Percentiles rank a stretch among this genome's conserved stretches.
These are phyloP conservation scores for Syrista parreyssii DNA, from an alignment of 2,888 invertebrate species.

Conservation along the genomic window DNA sequence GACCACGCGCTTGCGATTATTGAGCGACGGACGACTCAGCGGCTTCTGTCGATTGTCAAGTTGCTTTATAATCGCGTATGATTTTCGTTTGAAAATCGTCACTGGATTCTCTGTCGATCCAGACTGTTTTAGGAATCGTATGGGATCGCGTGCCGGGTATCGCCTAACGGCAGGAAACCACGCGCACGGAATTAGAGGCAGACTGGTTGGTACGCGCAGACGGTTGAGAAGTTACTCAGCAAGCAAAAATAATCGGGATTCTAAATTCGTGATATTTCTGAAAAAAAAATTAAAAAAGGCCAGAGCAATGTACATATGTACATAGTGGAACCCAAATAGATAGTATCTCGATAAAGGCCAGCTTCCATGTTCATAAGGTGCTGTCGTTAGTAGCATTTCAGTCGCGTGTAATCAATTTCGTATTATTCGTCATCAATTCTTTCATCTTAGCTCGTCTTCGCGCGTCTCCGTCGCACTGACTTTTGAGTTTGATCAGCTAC, in stretches of 20 bases:
- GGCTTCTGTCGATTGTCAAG: not conserved
- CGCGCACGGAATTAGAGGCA: not conserved
- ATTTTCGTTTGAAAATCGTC: not conserved
- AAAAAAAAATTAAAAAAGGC: no score
- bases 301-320: no score
- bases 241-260: slow-evolving; percentile 4
- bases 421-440: not conserved
- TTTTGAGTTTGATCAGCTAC: not conserved
- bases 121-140: no score
- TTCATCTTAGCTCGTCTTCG: not conserved
- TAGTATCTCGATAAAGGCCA: not conserved
- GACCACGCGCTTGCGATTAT: not conserved
- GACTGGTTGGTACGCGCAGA: not conserved
- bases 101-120: not conserved
- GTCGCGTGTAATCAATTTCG: not conserved
- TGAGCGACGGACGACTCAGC: not conserved
- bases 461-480: not conserved
- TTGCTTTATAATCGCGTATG: not conserved
- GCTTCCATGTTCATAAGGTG: not conserved
- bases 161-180: not conserved
- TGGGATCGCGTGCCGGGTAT: no score
- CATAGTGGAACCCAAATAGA: not conserved
- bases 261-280: not conserved
- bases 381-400: not conserved
- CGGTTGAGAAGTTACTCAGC: not conserved